Percentiles rank a stretch among this genome's conserved stretches.
Evolutionary conservation across 2,888 invertebrate genomes (phyloP).

Genomic region (Theodoxus fluviatilis): DNA sequence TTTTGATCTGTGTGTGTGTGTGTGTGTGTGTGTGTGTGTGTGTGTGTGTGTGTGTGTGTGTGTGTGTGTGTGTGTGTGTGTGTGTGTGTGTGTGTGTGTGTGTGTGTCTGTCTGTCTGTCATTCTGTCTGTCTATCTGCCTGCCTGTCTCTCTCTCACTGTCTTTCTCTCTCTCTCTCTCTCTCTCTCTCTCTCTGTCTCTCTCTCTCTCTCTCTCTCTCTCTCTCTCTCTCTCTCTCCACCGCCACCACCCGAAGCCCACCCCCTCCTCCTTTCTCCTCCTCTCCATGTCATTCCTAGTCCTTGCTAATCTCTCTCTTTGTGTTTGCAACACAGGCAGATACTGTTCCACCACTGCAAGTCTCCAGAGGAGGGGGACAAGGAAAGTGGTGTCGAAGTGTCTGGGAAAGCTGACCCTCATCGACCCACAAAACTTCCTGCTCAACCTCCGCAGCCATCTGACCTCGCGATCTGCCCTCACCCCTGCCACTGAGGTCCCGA

Average conservation of each 20-base stretch:
- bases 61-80: no score
- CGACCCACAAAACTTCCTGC: slow-evolving; percentile 85
- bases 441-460: slow-evolving; percentile 72
- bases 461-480: slow-evolving; percentile 68
- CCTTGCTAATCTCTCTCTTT: background rate
- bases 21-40: background rate
- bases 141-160: background rate
- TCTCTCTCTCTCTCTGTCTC: background rate
- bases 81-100: no score
- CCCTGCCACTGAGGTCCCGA: slow-evolving; percentile 95
- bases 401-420: slow-evolving; percentile 92
- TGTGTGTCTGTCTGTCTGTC: no score
- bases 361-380: slow-evolving; percentile 97
- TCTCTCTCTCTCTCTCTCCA: background rate
- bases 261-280: background rate
- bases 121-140: no score
- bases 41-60: background rate
- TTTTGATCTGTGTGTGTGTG: slow-evolving; percentile 23
- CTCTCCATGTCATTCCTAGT: background rate
- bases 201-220: background rate
- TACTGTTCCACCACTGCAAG: slow-evolving; percentile 92
- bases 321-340: slow-evolving; percentile 67
- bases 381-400: slow-evolving; percentile 99
- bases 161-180: background rate
- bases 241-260: background rate